Evolutionary conservation across 2,797 vertebrate species (phyloP), one percentile per base, ranked within the genome.

Genomic region (Eospalax fontanierii): DNA sequence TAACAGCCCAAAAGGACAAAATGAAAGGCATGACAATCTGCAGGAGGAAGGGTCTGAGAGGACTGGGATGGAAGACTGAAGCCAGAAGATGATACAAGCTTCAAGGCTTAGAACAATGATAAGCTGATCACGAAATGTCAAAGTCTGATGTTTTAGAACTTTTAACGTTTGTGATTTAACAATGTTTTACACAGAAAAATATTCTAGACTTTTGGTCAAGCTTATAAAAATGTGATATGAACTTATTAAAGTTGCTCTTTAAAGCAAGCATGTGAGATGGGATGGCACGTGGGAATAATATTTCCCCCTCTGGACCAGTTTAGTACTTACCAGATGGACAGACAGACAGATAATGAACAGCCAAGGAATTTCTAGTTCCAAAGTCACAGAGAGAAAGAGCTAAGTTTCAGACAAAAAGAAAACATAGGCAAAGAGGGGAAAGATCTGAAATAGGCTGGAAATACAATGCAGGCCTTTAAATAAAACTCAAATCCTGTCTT

Each of bases 151-250:
- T 50, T 83, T 74, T n/a, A 61, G 24, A 59, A 84, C 74, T 92
- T 92, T 92, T 85, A 91, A 12, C 66, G 78, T 74, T 61, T 81
- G 38, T 28, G 81, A 19, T 65, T 93, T 76, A 89, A 81, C 33
- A 93, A 65, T 66, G 82, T 70, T 84, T 26, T 61, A 68, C 84
- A 11, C 43, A 81, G 68, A 85, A 73, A 88, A 88, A 87, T 18
- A 87, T 80, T 89, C n/a, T 79, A 86, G 86, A 89, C 84, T 74
- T 76, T 87, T 92, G 57, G 76, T 46, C 88, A 59, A 11, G 63
- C 70, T 87, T 61, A 90, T 35, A 78, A 46, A 74, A 75, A 82
- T 8, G 15, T 79, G 15, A 88, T 50, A 40, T 85, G 50, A 86
- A 35, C 61, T 88, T 87, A 93, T 18, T 33, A 68, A 71, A 82